Evolutionary conservation across 2,113 vertebrate genomes (phyloP), one percentile per base, ranked within the genome.

Genomic region (Eudorcas thomsonii): DNA sequence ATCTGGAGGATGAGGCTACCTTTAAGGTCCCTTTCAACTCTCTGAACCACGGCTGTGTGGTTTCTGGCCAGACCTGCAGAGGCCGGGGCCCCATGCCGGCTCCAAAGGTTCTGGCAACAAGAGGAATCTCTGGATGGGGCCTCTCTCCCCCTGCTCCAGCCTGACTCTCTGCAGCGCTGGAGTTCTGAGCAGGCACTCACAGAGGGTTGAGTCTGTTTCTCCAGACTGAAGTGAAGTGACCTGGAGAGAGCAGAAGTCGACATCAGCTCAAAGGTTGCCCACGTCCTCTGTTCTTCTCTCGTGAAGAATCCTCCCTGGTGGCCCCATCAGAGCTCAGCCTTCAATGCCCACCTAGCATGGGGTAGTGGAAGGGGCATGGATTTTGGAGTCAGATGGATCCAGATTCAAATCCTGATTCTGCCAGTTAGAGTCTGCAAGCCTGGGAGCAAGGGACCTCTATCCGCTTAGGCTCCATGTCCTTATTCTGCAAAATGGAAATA

Each of bases 1-100:
- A 88, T 97, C 96, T 90, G 77, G 94, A 96, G 36, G 81, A 60
- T 67, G 80, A 87, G 14, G 80, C 50, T 90, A 97, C 95, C 95
- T 97, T 95, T 97, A 88, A 96, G 64, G 39, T 97, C 64, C 55
- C 95, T 98, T 97, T 98, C 80, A 98, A 97, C 82, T 96, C 91
- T 80, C 88, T 33, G 60, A 97, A 82, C 67, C 50, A 71, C 0
- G 0, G 16, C n/a, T 74, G 30, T 96, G 62, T 96, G 95, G 95
- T 94, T 93, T 90, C 54, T 88, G 96, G 97, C 84, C 94, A 71
- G 19, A 45, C 81, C 59, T 19, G 0, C 50, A 50, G 78, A 91
- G n/a, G 12, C 1, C 23, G 2, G 45, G 80, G 28, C 85, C 91
- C 19, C 92, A 77, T 1, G 36, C 86, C 0, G 1, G 78, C 86